phyloP scores from a whole-genome alignment of 2,113 vertebrate species.

The Tricholaema leucomelas region DNA sequence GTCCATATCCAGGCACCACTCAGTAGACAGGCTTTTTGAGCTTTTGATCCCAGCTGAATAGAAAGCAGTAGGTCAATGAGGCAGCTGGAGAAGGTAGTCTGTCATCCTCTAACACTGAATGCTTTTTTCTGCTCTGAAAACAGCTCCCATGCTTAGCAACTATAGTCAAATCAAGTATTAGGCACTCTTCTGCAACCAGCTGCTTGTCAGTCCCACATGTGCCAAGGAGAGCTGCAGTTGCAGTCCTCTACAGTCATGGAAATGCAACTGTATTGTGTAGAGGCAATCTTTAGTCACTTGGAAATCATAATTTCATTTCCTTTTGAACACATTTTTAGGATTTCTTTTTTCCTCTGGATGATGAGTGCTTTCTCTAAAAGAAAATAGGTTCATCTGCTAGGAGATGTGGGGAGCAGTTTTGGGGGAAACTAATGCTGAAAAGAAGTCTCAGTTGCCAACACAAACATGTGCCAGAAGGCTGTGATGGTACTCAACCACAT shows the following conservation, averaged over 20 bases:
- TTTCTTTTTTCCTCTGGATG: background rate
- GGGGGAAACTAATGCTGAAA: background rate
- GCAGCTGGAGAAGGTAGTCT: background rate
- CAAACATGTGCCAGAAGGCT: fast-evolving
- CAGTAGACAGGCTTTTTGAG: background rate
- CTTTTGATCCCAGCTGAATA: background rate
- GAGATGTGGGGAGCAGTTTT: background rate
- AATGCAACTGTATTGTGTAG: background rate
- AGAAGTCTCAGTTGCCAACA: background rate
- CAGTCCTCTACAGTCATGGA: background rate
- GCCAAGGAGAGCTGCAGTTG: background rate
- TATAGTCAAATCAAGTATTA: background rate
- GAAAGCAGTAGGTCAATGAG: background rate
- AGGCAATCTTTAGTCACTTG: background rate
- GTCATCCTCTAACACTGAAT: background rate
- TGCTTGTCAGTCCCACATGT: background rate
- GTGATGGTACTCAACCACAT: fast-evolving
- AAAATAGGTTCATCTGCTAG: background rate
- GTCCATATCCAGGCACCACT: background rate
- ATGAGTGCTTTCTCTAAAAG: background rate
- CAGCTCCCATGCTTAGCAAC: background rate
- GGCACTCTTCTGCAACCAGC: background rate
- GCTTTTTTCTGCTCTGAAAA: background rate
- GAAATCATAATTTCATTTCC: background rate
- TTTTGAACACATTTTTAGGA: background rate